Evolutionary conservation across 2,113 vertebrate genomes (phyloP), one percentile per base, ranked within the genome.

Genomic region (Pituophis catenifer): DNA sequence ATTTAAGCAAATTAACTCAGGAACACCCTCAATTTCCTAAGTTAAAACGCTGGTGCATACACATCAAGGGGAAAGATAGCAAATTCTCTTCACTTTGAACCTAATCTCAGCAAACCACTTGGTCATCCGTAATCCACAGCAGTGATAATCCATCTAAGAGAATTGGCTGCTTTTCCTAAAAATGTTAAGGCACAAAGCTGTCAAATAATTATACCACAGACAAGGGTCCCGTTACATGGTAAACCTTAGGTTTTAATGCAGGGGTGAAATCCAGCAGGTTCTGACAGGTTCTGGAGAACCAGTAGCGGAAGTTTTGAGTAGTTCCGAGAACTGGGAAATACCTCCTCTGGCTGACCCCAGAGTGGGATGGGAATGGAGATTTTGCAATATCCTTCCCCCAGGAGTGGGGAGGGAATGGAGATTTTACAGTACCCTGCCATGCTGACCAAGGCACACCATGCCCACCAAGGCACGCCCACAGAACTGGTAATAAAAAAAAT

Each of bases 211-310:
- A 48, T 33, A 53, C 90, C 90, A 57, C 2, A 94, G 50, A 44
- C 9, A 89, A 95, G 90, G 6, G 62, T 88, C 24, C 17, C 33
- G 24, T 90, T 58, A 90, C 0, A 93, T 88, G 89, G 58, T 13
- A 57, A 93, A 94, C 90, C 19, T 23, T 85, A 44, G 95, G 44
- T 86, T 94, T 94, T 90, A 91, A 94, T 65, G 94, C 44, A 48
- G 44, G 44, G 44, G 4, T 48, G 44, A 48, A 48, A 48, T 48
- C 44, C 44, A 48, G 4, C 44, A 48, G 44, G 44, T 48, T 48
- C 44, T 48, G 44, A 48, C 44, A 48, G 44, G 44, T 48, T 48
- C 44, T 48, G 44, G 44, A 48, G 44, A 48, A 48, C 44, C 44
- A 0, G 44, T 48, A 48, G 44, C 44, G 44, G 44, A 48, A 48